These are phyloP conservation scores for Caenorhabditis inopinata DNA, from an alignment of 1,140 invertebrate species.

Conservation along the genomic window DNA sequence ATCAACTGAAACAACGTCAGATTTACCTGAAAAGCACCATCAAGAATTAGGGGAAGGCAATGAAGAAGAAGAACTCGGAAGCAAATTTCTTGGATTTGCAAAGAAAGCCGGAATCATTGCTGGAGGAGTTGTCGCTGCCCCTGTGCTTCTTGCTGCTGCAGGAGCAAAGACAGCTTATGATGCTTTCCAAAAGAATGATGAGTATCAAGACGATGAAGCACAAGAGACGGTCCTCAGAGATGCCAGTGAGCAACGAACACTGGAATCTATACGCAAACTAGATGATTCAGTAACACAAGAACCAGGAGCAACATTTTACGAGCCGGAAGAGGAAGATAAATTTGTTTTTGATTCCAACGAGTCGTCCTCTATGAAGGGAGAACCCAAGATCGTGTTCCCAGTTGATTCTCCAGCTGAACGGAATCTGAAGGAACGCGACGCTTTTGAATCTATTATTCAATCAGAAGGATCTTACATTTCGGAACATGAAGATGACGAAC, in stretches of 20 bases:
- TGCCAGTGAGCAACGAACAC: not conserved
- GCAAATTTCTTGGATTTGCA: conserved; percentile 37
- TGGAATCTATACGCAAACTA: not conserved
- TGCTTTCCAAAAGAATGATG: conserved; percentile 13
- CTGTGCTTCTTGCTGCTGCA: conserved; percentile 38
- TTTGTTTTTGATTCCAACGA: not conserved
- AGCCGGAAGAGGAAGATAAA: conserved; percentile 18
- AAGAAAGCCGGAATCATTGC: conserved; percentile 45
- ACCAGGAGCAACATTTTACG: not conserved
- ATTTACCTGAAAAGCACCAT: not conserved
- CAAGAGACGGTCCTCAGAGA: not conserved
- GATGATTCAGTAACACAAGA: not conserved
- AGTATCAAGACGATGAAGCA: conserved; percentile 2
- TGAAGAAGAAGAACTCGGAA: conserved; percentile 32
- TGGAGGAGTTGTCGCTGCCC: conserved; percentile 41
- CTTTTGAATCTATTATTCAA: not conserved
- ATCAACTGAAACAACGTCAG: not conserved
- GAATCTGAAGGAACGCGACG: not conserved
- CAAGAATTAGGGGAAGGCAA: not conserved
- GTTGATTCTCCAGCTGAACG: not conserved
- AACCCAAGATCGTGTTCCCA: conserved; percentile 16
- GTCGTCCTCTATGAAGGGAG: not conserved
- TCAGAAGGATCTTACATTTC: not conserved
- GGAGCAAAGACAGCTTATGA: conserved; percentile 41
- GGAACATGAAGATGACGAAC: too few relatives aligned